Conservation (phyloP, 2,888 invertebrate species). For the Hirtodrosophila alboralis region DNA sequence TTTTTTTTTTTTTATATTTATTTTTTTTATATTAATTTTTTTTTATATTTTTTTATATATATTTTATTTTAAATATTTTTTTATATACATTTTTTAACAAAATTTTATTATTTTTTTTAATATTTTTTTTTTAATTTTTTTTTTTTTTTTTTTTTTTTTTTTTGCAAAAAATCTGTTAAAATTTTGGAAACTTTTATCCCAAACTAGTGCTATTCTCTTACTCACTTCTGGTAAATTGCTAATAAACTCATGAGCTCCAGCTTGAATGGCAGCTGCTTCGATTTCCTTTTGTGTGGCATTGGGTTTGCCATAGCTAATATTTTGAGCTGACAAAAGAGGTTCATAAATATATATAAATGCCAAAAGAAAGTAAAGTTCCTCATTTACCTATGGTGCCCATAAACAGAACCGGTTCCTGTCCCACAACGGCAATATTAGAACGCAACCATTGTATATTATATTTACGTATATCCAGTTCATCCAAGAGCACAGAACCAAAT, state of each 20-base stretch:
- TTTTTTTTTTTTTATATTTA: too few relatives aligned
- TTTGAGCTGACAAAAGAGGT: slow-evolving; percentile 83
- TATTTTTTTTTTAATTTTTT: too few relatives aligned
- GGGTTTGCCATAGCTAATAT: slow-evolving; percentile 90
- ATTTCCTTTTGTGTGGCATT: slow-evolving; percentile 88
- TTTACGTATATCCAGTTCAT: slow-evolving; percentile 87
- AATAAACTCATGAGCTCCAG: slow-evolving; percentile 92
- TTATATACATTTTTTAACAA: too few relatives aligned
- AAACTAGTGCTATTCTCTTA: slow-evolving; percentile 65
- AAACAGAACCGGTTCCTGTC: slow-evolving; percentile 95
- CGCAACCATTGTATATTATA: slow-evolving; percentile 90
- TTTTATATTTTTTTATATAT: too few relatives aligned
- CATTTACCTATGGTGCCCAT: slow-evolving; percentile 87
- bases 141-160: too few relatives aligned
- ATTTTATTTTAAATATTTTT: too few relatives aligned
- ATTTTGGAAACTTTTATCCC: too few relatives aligned
- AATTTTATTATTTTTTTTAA: too few relatives aligned
- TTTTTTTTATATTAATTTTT: too few relatives aligned
- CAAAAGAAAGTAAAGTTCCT: accelerated
- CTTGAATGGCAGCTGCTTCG: slow-evolving; percentile 89
- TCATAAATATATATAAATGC: neutral
- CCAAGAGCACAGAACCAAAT: slow-evolving; percentile 86
- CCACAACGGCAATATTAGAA: slow-evolving; percentile 92
- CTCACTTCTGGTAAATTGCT: slow-evolving; percentile 88
- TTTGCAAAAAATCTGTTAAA: too few relatives aligned